Conservation (phyloP, 2,797 vertebrate genomes). For the Anisognathus igniventris region DNA sequence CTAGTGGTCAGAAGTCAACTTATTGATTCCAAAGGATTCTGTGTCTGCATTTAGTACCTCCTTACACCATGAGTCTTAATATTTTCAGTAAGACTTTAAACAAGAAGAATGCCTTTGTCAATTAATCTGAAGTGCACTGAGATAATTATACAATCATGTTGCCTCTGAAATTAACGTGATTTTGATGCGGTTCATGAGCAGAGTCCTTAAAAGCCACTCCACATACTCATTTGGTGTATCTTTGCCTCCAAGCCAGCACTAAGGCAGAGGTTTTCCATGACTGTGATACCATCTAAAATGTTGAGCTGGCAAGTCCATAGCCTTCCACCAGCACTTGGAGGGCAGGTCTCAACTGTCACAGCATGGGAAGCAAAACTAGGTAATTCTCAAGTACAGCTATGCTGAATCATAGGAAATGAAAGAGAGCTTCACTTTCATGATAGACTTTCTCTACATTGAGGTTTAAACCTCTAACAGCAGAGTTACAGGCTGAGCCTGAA, state of each 20-base stretch:
- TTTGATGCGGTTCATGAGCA: neutral
- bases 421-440: constrained; percentile 9
- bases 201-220: neutral
- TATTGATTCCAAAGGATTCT: neutral
- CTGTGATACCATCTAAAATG: neutral
- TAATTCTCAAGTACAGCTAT: neutral
- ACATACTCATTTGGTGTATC: neutral
- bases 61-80: neutral
- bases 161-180: neutral
- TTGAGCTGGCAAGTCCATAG: accelerated
- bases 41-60: neutral
- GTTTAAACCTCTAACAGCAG: constrained; percentile 45
- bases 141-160: neutral
- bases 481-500: neutral
- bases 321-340: accelerated
- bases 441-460: neutral
- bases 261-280: neutral
- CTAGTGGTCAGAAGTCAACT: neutral
- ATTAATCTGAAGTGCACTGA: neutral
- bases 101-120: neutral
- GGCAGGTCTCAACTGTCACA: neutral
- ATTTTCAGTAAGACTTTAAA: neutral
- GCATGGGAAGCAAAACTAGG: accelerated
- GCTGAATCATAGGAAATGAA: constrained; percentile 15
- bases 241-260: neutral